Base-by-base conservation (phyloP, 2,113 vertebrate species). In the Gobio gobio region DNA sequence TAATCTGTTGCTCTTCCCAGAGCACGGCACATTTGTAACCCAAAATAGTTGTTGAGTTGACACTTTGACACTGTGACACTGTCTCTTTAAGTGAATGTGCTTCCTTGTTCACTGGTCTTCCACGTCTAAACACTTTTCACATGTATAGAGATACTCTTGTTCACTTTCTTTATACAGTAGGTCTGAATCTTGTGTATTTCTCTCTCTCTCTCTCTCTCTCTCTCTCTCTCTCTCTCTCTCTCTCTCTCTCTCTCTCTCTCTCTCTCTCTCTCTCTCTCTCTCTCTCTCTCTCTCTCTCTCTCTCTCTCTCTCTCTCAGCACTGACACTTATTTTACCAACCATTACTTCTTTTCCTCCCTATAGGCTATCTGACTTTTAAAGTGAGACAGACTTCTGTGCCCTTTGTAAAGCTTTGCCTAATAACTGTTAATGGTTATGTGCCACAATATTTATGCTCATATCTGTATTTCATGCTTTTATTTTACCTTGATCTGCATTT, bases 61-160 rank as follows among this genome's bases (percentile, higher is more conserved):
- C 75, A 80, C 76, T 83, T 68, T 86, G 80, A 88, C 82, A 70
- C 54, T 58, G 24, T 73, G 45, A 75, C 33, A 61, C 33, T 3
- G 70, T 83, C 84, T 86, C 58, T 78, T 26, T 85, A 83, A 64
- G 64, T 83, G 49, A 24, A 74, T 81, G 81, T 85, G 81, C 84
- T 88, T 88, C 80, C 80, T 86, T 82, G 76, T 86, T 80, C 61
- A 77, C 82, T 63, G 80, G 87, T 88, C 87, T 86, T 88, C 87
- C 87, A 78, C 51, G 10, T 86, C 56, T 51, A 47, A 40, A 40
- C 26, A 33, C 24, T 51, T 83, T 59, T 22, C 87, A 78, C 84
- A 29, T 61, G 36, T 61, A 61, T 79, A 45, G 22, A 79, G 36
- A 78, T 14, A 26, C 33, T 45, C 40, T 77, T 77, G 26, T 56